These are phyloP conservation scores for Dascillus cervinus DNA, from an alignment of 2,888 invertebrate species.

Conservation along the genomic window DNA sequence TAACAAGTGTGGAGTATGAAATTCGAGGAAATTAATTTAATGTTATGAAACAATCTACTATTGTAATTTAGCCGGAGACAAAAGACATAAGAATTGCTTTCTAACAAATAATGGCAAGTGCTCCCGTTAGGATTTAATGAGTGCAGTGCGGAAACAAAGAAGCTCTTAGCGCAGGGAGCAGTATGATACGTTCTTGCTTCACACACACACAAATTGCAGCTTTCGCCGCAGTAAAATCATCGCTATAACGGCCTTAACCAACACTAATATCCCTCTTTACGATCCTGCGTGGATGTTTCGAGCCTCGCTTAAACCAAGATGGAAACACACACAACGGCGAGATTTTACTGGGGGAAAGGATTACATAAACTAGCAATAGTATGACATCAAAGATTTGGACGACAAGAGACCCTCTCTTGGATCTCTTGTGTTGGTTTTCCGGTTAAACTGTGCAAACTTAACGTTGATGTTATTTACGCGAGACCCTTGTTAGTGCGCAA, in stretches of 20 bases:
- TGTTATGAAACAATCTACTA: too few relatives aligned
- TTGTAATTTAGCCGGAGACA: too few relatives aligned
- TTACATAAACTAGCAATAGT: slow-evolving; percentile 12
- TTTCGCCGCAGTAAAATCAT: slow-evolving; percentile 17
- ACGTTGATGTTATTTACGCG: slow-evolving; percentile 11
- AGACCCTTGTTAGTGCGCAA: background rate
- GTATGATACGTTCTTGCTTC: slow-evolving; percentile 16
- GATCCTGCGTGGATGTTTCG: slow-evolving; percentile 4
- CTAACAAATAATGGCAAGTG: slow-evolving; percentile 7
- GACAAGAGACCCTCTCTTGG: background rate
- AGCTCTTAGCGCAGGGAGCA: slow-evolving; percentile 18
- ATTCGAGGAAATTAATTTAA: too few relatives aligned
- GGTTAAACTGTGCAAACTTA: slow-evolving; percentile 11
- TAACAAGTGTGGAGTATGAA: too few relatives aligned
- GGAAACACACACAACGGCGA: slow-evolving; percentile 2
- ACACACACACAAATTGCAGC: slow-evolving; percentile 18
- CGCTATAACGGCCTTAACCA: slow-evolving; percentile 12
- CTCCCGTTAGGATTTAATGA: slow-evolving; percentile 13
- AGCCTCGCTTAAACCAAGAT: slow-evolving; percentile 4
- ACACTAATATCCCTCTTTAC: slow-evolving; percentile 13
- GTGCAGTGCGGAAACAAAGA: slow-evolving; percentile 14
- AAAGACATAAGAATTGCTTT: slow-evolving; percentile 14
- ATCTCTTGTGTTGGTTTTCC: slow-evolving; percentile 8
- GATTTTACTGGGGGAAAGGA: slow-evolving; percentile 8
- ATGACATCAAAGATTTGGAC: slow-evolving; percentile 13